phyloP scores from a whole-genome alignment of 2,797 vertebrate species.

The Gadopsis bispinosus region DNA sequence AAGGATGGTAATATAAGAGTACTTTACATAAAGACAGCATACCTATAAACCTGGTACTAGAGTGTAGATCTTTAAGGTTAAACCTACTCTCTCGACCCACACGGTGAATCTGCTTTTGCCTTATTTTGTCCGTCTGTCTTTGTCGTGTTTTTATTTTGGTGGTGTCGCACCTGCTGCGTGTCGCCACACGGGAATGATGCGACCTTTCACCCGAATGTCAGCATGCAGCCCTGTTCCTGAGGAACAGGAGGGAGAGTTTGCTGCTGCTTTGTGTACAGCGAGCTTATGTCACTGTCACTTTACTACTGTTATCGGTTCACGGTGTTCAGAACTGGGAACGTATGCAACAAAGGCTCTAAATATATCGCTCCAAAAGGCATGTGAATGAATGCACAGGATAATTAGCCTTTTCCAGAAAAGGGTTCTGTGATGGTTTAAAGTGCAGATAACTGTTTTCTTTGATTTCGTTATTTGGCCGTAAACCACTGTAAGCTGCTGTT shows the following conservation, averaged over 20 bases:
- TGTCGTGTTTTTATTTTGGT: neutral
- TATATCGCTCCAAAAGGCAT: neutral
- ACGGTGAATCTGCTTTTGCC: neutral
- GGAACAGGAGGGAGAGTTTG: neutral
- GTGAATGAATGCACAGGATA: neutral
- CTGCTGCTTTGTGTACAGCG: too few relatives aligned
- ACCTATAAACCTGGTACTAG: neutral
- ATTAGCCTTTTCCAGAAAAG: neutral
- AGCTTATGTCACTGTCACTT: too few relatives aligned
- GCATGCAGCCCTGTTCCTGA: neutral
- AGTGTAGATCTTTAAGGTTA: neutral
- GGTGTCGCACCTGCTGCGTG: neutral
- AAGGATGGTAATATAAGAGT: neutral
- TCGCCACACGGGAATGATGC: neutral
- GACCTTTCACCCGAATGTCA: slow-evolving; percentile 2
- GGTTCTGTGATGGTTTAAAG: too few relatives aligned
- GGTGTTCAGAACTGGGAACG: neutral
- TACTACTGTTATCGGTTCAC: neutral
- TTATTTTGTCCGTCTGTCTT: neutral
- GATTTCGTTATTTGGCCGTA: neutral
- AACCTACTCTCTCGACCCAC: neutral
- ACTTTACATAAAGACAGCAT: too few relatives aligned
- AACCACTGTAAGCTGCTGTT: neutral
- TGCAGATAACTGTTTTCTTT: neutral
- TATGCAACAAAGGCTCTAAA: neutral